Evolutionary conservation across 2,797 vertebrate genomes (phyloP).

Genomic region (Mycteria americana): DNA sequence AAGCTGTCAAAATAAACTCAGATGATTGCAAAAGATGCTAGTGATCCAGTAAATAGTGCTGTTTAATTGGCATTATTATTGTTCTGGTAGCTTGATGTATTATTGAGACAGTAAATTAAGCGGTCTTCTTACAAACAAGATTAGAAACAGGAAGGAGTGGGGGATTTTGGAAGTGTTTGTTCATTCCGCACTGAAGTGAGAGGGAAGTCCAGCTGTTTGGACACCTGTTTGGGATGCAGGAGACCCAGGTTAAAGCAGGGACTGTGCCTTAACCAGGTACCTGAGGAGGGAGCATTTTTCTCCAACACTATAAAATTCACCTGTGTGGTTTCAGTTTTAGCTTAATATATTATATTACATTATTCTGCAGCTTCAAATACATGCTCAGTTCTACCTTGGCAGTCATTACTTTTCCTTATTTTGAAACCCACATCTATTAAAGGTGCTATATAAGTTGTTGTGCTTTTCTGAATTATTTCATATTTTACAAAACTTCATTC

Average conservation of each 20-base stretch:
- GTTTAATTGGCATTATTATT: neutral
- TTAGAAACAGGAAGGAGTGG: neutral
- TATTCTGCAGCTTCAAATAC: neutral
- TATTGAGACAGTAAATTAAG: neutral
- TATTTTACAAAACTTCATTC: neutral
- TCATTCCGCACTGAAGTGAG: neutral
- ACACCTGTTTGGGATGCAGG: neutral
- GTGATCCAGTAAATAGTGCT: neutral
- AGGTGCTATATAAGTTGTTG: neutral
- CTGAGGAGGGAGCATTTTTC: neutral
- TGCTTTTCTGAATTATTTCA: neutral
- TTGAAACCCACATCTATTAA: neutral
- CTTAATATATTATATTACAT: neutral
- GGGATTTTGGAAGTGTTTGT: neutral
- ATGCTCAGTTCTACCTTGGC: neutral
- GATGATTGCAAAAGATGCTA: neutral
- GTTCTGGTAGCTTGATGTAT: neutral
- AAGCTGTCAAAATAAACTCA: neutral
- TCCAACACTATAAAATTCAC: neutral
- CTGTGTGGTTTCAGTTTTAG: neutral
- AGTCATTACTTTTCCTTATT: neutral
- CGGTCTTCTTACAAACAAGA: neutral
- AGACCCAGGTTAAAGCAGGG: neutral
- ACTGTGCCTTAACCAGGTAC: neutral
- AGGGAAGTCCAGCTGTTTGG: neutral